These are phyloP conservation scores for Tipula vernalis DNA, from an alignment of 2,888 invertebrate species.

Conservation along the genomic window DNA sequence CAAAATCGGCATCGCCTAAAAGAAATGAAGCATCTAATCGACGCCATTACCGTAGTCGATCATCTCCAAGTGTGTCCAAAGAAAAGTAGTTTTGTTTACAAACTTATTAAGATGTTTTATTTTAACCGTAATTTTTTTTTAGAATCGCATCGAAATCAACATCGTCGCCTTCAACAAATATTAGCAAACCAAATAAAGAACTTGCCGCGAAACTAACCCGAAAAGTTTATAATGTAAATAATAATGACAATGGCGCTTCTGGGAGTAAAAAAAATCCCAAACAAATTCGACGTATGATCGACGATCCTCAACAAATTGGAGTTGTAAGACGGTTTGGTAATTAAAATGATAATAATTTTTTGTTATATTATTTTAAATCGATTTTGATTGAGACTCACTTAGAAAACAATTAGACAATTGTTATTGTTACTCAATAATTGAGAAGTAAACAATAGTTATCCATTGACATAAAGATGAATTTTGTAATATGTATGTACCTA, in stretches of 20 bases:
- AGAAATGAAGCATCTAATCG: background rate
- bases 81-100: background rate
- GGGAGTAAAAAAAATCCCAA: background rate
- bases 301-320: conserved; percentile 8
- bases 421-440: background rate
- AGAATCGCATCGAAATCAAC: background rate
- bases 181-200: background rate
- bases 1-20: background rate
- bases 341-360: background rate
- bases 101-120: too few species aligned
- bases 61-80: background rate
- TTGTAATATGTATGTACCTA: too few species aligned
- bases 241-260: background rate
- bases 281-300: background rate
- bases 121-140: background rate
- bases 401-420: background rate
- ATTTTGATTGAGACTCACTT: background rate
- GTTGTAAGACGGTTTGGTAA: conserved; percentile 7
- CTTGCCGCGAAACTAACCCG: background rate
- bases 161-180: background rate
- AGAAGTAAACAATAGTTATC: background rate
- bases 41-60: background rate
- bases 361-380: background rate
- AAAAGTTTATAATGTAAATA: background rate
- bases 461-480: background rate